Evolutionary conservation across 2,113 vertebrate genomes (phyloP).

Genomic region (Rhinoptilus africanus): DNA sequence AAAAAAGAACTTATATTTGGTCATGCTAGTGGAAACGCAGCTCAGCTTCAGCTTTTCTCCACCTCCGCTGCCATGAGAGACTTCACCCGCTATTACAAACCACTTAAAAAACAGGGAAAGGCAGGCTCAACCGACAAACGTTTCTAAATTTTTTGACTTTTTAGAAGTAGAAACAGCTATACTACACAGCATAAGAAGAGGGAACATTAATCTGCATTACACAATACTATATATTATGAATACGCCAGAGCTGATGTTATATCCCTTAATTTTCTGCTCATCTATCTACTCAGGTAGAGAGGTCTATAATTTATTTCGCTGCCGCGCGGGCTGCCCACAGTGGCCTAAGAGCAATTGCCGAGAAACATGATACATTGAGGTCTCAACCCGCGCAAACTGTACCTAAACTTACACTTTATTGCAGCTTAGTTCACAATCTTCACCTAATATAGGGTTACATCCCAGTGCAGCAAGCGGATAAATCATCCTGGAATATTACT

Average conservation of each 20-base stretch:
- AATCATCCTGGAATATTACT: slow-evolving; percentile 84
- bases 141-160: not conserved
- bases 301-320: slow-evolving; percentile 68
- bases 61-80: rapidly evolving
- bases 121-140: not conserved
- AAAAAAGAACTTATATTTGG: not conserved
- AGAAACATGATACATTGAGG: slow-evolving; percentile 73
- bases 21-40: not conserved
- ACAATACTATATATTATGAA: not conserved
- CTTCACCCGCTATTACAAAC: not conserved
- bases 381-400: slow-evolving; percentile 81
- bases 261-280: not conserved
- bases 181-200: not conserved
- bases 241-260: not conserved
- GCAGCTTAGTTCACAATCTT: slow-evolving; percentile 78
- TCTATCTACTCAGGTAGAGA: not conserved
- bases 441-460: slow-evolving; percentile 78
- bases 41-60: not conserved
- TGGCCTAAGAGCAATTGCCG: slow-evolving; percentile 43
- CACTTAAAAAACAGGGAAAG: not conserved
- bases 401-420: slow-evolving; percentile 85
- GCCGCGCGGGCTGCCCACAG: slow-evolving; percentile 26
- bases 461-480: slow-evolving; percentile 82
- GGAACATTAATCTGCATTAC: not conserved
- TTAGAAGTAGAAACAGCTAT: not conserved